A percentile compares a stretch with the other conserved stretches of the same genome.
These are phyloP conservation scores for Glyptemys insculpta DNA, from an alignment of 2,797 vertebrate genomes.

Conservation along the genomic window DNA sequence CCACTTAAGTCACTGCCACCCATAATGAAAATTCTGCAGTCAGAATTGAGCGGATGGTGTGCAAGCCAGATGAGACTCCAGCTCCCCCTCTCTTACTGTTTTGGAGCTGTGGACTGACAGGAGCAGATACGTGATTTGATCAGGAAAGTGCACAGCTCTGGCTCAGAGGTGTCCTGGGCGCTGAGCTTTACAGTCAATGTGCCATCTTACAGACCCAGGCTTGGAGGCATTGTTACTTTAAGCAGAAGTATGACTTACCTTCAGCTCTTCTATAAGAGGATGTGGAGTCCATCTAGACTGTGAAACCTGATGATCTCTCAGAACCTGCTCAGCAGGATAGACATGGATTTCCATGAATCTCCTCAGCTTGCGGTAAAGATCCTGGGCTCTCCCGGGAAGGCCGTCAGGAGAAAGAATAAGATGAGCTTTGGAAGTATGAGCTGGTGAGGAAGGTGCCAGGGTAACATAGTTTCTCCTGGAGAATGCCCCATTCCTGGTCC, in stretches of 20 bases:
- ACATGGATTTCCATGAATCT: conserved; percentile 52
- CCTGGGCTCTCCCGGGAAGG: conserved; percentile 8
- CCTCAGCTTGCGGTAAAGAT: conserved; percentile 48
- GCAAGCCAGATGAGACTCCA: background rate
- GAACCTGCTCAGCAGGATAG: conserved; percentile 68
- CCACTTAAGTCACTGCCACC: background rate
- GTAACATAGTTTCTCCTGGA: conserved; percentile 42
- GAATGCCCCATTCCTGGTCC: accelerated
- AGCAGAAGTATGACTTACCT: conserved; percentile 67
- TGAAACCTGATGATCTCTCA: conserved; percentile 58
- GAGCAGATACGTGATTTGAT: accelerated
- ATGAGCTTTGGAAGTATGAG: background rate
- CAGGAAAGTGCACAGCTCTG: background rate
- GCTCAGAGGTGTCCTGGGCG: background rate
- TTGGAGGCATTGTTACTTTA: background rate
- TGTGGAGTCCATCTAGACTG: conserved; percentile 37
- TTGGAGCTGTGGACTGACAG: background rate
- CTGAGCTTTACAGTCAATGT: accelerated
- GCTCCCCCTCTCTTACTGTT: background rate
- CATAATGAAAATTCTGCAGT: background rate
- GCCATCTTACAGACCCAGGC: background rate
- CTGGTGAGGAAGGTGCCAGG: background rate
- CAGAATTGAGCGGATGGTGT: accelerated
- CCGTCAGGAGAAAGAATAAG: conserved; percentile 46
- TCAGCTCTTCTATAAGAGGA: conserved; percentile 66